Conservation (phyloP, 2,113 vertebrate species). For the Chitala chitala region DNA sequence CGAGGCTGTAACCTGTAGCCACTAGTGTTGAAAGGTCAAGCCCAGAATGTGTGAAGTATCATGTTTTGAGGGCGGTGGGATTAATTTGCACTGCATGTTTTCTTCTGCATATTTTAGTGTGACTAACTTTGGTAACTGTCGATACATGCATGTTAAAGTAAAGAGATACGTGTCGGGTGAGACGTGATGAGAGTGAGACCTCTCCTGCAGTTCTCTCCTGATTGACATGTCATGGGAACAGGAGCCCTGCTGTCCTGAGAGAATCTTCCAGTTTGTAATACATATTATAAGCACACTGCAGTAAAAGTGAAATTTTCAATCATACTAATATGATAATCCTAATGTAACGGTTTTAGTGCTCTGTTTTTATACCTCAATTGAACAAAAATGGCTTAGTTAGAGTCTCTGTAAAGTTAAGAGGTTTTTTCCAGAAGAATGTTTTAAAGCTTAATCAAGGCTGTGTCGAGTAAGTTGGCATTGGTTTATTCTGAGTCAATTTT, state of each 20-base stretch:
- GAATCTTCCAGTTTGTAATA: constrained; percentile 1
- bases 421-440: constrained; percentile 6
- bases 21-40: no score
- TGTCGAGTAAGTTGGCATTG: neutral
- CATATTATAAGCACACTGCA: neutral
- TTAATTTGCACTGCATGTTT: no score
- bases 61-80: no score
- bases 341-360: neutral
- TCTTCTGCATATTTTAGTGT: no score
- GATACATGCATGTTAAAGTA: no score
- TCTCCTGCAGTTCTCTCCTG: neutral
- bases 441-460: constrained; percentile 7
- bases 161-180: no score
- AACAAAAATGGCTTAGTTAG: neutral
- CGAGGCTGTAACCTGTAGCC: neutral
- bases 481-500: neutral
- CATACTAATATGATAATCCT: neutral
- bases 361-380: neutral
- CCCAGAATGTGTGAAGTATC: no score
- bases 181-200: no score
- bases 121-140: no score
- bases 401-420: neutral
- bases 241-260: neutral
- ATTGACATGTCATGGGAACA: no score
- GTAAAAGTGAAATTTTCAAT: constrained; percentile 12